Evolutionary conservation across 2,113 vertebrate species (phyloP), one percentile per base, ranked within the genome.

Genomic region (Dendropsophus ebraccatus): DNA sequence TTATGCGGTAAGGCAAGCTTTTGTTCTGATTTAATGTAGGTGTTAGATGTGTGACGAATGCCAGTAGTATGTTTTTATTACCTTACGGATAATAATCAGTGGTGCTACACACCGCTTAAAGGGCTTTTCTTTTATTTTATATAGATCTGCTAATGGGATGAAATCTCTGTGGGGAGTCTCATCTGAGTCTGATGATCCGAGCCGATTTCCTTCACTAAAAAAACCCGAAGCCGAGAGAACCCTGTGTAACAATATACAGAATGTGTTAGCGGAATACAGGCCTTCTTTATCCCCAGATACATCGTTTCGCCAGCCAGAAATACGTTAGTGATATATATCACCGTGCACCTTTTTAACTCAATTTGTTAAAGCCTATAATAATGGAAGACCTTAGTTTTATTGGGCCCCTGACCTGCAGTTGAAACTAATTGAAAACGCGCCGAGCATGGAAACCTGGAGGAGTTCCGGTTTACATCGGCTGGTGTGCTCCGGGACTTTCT

Each of bases 351-450:
- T 85, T 62, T 85, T 85, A 85, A 85, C 73, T 77, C 58, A 67
- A 77, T 85, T 85, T 85, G 83, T 77, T 74, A 77, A 85, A 77
- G 83, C 83, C 73, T 65, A 67, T 85, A 77, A 85, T 77, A 85
- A 60, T 77, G 54, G 56, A 85, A 85, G 56, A 85, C n/a, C 19
- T 56, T 77, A 50, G 75, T 85, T 85, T 85, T 85, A 79, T 77
- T 19, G 75, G 60, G 47, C 83, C 83, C 83, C 83, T 78, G 74
- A 67, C 74, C 58, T 85, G 75, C 60, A 78, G 70, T 84, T 84
- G 82, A 54, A 76, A 84, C 70, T 84, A 84, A 84, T 84, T 84
- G 82, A 69, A 74, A 83, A 74, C 32, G 32, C 56, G 50, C 52
- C 56, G 50, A 76, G 70, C 60, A 54, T 84, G 25, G 82, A 47